Base-by-base conservation (phyloP, 2,888 invertebrate genomes). In the Agrochola litura region DNA sequence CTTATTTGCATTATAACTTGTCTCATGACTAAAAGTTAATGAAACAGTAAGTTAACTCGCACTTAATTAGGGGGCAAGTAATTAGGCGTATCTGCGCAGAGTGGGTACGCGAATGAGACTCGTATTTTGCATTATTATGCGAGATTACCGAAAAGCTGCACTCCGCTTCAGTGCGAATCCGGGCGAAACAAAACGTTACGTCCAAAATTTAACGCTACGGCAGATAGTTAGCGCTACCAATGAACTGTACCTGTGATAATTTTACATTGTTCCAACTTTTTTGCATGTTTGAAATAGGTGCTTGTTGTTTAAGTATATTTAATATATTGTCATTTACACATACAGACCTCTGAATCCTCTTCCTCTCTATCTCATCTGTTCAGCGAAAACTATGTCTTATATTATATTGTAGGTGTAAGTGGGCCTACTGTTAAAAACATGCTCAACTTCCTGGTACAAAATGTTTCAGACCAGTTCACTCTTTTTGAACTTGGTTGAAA, bases 61-160 rank as follows among this genome's bases (percentile, higher is more conserved):
- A 72, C 73, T 75, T 85, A 86, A 85, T 84, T 77, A 86, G 75
- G 73, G 79, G 86, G 70, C 64, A 64, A 77, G 87, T 84, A 85
- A 86, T 86, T 85, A 86, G 80, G 60, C 71, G 61, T 86, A 79
- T 77, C 80, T 77, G 84, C 64, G 64, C 79, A 14, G 72, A 76
- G 86, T 76, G 71, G 78, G 58, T 70, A 54, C 61, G 82, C 66
- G 81, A 85, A 64, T 77, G 76, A 73, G 61, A 70, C 80, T 70
- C 76, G 80, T 85, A 86, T 84, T 79, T 86, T 84, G 76, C 52
- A 65, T 79, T 83, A 86, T 79, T 85, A 86, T 70, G 72, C 69
- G 64, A 84, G 84, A 86, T 86, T 83, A 86, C 68, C 76, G 67
- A 79, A 78, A 86, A 85, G 79, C 87, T 85, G 86, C 86, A 83